Percentiles rank a stretch among this genome's conserved stretches.
phyloP scores from a whole-genome alignment of 2,113 vertebrate species.

The Xiphophorus couchianus region DNA sequence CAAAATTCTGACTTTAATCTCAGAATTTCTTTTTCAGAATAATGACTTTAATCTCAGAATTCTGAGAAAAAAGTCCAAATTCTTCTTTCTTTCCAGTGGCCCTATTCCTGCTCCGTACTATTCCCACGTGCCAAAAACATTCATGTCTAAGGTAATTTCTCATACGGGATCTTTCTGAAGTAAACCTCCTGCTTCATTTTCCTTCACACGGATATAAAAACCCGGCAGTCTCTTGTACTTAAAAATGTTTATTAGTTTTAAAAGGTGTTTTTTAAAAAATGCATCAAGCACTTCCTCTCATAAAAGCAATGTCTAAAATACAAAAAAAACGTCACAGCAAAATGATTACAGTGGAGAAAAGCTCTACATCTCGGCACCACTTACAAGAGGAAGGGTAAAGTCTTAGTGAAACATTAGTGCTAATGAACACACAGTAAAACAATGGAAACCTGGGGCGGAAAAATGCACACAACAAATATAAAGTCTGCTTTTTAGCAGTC shows the following conservation, averaged over 20 bases:
- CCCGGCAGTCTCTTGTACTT: constrained; percentile 18
- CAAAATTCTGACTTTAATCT: too few relatives aligned
- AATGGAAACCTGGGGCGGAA: constrained; percentile 73
- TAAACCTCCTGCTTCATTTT: background rate
- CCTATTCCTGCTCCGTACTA: too few relatives aligned
- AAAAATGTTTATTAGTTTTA: constrained; percentile 94
- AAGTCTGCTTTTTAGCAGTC: constrained; percentile 84
- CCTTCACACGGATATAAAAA: constrained; percentile 17
- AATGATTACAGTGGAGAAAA: constrained; percentile 78
- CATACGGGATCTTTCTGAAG: background rate
- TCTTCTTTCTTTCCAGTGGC: too few relatives aligned
- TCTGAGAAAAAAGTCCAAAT: too few relatives aligned
- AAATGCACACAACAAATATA: constrained; percentile 81
- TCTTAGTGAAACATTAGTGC: constrained; percentile 88
- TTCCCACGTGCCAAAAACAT: background rate
- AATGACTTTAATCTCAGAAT: too few relatives aligned
- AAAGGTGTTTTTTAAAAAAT: constrained; percentile 89
- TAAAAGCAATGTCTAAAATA: constrained; percentile 91
- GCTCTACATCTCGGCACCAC: constrained; percentile 86
- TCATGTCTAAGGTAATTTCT: background rate
- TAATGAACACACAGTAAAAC: constrained; percentile 80
- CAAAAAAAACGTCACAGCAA: constrained; percentile 86
- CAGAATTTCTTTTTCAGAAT: too few relatives aligned
- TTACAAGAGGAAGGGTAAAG: constrained; percentile 80
- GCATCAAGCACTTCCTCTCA: constrained; percentile 93